phyloP scores from a whole-genome alignment of 1,140 invertebrate genomes.

The Papilio polyxenes region DNA sequence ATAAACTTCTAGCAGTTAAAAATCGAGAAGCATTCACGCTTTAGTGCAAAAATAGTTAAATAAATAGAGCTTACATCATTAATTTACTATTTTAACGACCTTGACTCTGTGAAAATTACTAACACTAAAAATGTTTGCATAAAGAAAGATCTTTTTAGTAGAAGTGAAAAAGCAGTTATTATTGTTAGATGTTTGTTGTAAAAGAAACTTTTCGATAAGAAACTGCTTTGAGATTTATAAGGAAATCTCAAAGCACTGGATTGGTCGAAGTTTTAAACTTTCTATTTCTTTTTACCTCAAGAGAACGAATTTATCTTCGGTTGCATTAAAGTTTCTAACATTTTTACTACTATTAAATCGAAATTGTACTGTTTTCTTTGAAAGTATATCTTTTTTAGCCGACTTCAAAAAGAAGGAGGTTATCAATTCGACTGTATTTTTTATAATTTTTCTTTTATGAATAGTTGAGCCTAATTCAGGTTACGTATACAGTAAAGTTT shows the following conservation, averaged over 20 bases:
- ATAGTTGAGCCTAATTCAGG: neutral
- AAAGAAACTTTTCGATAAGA: conserved; percentile 9
- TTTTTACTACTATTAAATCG: too few relatives aligned
- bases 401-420: too few relatives aligned
- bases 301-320: neutral
- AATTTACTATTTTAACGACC: too few relatives aligned
- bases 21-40: too few relatives aligned
- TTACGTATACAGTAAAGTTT: neutral
- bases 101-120: too few relatives aligned
- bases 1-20: too few relatives aligned
- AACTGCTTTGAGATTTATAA: conserved; percentile 18
- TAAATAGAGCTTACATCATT: too few relatives aligned
- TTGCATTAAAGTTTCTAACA: neutral
- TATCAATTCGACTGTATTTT: neutral
- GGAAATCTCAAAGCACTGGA: neutral
- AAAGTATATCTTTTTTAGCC: too few relatives aligned
- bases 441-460: neutral
- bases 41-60: too few relatives aligned
- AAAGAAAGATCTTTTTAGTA: too few relatives aligned
- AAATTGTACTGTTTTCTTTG: too few relatives aligned
- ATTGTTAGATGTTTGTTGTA: neutral
- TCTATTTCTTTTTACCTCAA: neutral
- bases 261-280: neutral
- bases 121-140: too few relatives aligned
- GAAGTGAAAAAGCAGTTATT: neutral